Conservation (phyloP, 2,113 vertebrate genomes). For the Mastomys natalensis region DNA sequence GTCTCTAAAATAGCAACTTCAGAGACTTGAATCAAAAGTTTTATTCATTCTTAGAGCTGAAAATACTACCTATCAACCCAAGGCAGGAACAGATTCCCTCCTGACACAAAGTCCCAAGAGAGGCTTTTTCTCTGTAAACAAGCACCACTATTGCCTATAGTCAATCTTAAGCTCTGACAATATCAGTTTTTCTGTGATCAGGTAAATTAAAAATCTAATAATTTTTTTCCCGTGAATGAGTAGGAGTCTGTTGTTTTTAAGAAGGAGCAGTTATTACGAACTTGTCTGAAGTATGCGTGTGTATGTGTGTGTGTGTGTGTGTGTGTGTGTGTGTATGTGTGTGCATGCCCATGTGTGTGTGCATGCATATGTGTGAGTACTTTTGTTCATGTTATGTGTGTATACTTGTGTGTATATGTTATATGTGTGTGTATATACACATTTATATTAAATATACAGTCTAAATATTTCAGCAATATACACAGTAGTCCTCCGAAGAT, state of each 20-base stretch:
- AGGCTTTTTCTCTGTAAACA: constrained; percentile 34
- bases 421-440: neutral
- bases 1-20: constrained; percentile 58
- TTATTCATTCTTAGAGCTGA: neutral
- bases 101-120: neutral
- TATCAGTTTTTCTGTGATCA: neutral
- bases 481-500: neutral
- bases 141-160: neutral
- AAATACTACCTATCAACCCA: constrained; percentile 32
- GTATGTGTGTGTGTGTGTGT: neutral
- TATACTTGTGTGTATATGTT: too few relatives aligned
- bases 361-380: too few relatives aligned
- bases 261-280: neutral
- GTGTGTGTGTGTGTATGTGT: neutral
- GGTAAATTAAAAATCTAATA: neutral
- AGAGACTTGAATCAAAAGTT: constrained; percentile 63
- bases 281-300: neutral
- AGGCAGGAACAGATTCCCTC: neutral
- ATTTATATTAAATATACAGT: neutral
- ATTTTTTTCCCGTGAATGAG: neutral
- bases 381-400: neutral
- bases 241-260: neutral
- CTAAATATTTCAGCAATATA: neutral
- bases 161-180: neutral
- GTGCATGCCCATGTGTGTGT: neutral